A percentile compares a stretch with the other conserved stretches of the same genome.
phyloP scores from a whole-genome alignment of 2,797 vertebrate species.

The Sebastes miniatus region DNA sequence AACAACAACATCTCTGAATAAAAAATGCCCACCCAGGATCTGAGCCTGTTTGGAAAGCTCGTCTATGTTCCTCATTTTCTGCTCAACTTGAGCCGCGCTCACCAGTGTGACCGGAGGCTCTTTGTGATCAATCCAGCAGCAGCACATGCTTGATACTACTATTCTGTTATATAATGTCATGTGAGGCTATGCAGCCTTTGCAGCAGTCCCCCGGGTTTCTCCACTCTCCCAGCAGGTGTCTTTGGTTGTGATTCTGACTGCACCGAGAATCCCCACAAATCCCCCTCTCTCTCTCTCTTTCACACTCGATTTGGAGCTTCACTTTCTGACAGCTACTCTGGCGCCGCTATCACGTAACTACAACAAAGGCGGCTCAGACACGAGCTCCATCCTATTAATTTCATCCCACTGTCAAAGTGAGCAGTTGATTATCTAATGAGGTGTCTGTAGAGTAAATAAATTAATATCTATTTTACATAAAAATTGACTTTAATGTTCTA shows the following conservation, averaged over 20 bases:
- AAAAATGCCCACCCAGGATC: background rate
- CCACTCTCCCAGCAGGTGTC: conserved; percentile 39
- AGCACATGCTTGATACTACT: conserved; percentile 19
- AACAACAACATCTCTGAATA: background rate
- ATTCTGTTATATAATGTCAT: conserved; percentile 28
- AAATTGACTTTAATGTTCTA: conserved; percentile 21
- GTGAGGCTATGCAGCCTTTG: conserved; percentile 26
- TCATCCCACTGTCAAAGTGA: conserved; percentile 36
- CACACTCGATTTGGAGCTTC: conserved; percentile 4
- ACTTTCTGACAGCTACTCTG: conserved; percentile 3
- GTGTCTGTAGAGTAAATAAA: conserved; percentile 48
- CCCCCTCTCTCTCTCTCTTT: background rate
- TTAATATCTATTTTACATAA: conserved; percentile 36
- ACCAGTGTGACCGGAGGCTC: conserved; percentile 28
- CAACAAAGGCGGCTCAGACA: conserved; percentile 35
- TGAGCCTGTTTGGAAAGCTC: conserved; percentile 7
- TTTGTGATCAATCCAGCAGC: conserved; percentile 37
- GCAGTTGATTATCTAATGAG: conserved; percentile 53
- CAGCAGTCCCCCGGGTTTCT: conserved; percentile 15
- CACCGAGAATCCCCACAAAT: conserved; percentile 32
- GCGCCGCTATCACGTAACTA: conserved; percentile 14
- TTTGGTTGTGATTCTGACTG: conserved; percentile 3
- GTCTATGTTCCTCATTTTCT: conserved; percentile 17
- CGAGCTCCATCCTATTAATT: conserved; percentile 27
- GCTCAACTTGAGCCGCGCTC: conserved; percentile 9